A percentile compares a stretch with the other conserved stretches of the same genome.
Conservation (phyloP, 2,888 invertebrate species). For the Eupithecia dodoneata region DNA sequence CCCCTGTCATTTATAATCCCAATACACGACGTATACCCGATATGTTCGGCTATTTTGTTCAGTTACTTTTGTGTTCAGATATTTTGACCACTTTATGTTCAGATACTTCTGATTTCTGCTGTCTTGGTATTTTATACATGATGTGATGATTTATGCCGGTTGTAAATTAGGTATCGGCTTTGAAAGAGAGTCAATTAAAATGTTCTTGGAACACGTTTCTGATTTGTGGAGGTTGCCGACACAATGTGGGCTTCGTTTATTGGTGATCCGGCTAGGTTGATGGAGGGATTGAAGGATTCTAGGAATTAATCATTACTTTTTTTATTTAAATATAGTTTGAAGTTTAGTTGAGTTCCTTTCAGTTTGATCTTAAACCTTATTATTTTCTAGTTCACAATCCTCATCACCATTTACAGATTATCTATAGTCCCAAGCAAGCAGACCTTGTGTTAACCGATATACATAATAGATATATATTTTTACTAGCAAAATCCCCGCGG, state of each 20-base stretch:
- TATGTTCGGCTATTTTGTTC: not conserved
- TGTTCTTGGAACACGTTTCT: slow-evolving; percentile 40
- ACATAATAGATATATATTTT: too few species aligned
- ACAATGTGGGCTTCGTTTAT: slow-evolving; percentile 31
- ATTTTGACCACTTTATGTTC: not conserved
- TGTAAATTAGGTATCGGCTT: slow-evolving; percentile 54
- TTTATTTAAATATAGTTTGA: not conserved
- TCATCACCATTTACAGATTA: not conserved
- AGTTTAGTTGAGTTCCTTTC: not conserved
- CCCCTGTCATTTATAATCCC: too few species aligned
- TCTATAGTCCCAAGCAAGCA: too few species aligned
- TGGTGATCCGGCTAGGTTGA: slow-evolving; percentile 16
- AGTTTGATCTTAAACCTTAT: not conserved
- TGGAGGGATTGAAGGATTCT: not conserved
- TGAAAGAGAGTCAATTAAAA: slow-evolving; percentile 52
- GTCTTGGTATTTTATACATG: slow-evolving; percentile 52
- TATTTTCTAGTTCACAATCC: not conserved
- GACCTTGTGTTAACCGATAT: too few species aligned
- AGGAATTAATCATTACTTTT: not conserved
- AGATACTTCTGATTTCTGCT: slow-evolving; percentile 25
- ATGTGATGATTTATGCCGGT: slow-evolving; percentile 60
- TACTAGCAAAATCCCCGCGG: too few species aligned
- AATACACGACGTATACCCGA: not conserved
- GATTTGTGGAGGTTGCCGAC: slow-evolving; percentile 30
- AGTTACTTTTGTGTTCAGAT: not conserved